phyloP scores from a whole-genome alignment of 2,888 invertebrate species.

The Tupiocoris notatus region DNA sequence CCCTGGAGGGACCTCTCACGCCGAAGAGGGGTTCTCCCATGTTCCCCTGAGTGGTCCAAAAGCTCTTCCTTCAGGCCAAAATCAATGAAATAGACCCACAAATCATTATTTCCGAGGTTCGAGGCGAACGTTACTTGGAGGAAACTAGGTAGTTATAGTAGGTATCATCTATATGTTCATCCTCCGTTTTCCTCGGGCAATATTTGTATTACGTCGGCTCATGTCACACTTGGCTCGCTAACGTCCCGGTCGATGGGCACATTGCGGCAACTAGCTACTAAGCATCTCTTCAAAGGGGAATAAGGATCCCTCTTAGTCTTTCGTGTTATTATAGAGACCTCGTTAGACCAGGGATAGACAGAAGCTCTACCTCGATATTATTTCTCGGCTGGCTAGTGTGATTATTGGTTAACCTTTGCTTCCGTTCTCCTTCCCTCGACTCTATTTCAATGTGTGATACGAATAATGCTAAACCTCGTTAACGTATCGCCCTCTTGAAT shows the following conservation, averaged over 20 bases:
- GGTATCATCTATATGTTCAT: not conserved
- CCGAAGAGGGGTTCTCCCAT: too few species aligned
- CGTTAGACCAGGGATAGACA: not conserved
- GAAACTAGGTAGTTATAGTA: not conserved
- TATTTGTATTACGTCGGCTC: not conserved
- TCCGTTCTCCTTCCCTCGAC: too few species aligned
- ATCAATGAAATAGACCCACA: conserved; percentile 29
- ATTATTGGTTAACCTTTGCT: not conserved
- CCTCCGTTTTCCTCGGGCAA: not conserved
- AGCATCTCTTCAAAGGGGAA: not conserved
- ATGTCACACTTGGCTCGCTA: not conserved
- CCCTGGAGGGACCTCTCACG: conserved; percentile 7
- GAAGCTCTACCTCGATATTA: not conserved
- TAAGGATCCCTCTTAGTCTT: not conserved
- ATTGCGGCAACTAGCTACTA: not conserved
- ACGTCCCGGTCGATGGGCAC: not conserved
- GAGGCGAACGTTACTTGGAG: not conserved
- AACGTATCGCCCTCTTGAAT: too few species aligned
- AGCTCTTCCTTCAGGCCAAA: conserved; percentile 22
- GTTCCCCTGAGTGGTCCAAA: conserved; percentile 2
- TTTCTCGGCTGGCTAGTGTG: not conserved
- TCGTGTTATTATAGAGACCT: not conserved
- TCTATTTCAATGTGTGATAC: too few species aligned
- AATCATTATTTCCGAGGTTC: conserved; percentile 24
- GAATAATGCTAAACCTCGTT: too few species aligned